Evolutionary conservation across 2,113 vertebrate species (phyloP).

Genomic region (Carollia perspicillata): DNA sequence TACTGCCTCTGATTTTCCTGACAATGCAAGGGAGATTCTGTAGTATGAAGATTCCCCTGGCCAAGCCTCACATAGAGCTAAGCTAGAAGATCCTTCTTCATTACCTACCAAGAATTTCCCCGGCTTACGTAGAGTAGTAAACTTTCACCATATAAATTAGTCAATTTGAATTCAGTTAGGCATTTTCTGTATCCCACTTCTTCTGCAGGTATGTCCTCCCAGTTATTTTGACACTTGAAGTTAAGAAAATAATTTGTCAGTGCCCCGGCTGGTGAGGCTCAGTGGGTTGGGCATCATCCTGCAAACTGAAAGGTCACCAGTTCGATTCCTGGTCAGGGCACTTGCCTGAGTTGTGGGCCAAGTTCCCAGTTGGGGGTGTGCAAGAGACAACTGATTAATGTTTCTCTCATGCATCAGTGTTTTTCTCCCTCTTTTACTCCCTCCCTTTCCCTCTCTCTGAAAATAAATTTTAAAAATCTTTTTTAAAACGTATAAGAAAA

Average conservation of each 20-base stretch:
- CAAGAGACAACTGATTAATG: no score
- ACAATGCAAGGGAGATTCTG: neutral
- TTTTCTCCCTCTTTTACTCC: neutral
- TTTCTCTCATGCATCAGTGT: no score
- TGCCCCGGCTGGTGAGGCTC: no score
- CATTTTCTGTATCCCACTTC: neutral
- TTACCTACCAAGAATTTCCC: neutral
- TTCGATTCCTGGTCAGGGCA: no score
- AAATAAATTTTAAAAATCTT: no score
- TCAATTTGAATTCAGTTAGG: neutral
- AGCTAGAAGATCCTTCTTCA: neutral
- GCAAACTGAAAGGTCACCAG: no score
- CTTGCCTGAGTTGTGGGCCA: no score
- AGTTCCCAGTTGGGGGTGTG: no score
- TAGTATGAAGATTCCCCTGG: neutral
- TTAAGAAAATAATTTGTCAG: slow-evolving; percentile 9
- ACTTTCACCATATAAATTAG: neutral
- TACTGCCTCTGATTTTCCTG: neutral
- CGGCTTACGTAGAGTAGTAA: neutral
- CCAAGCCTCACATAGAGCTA: neutral
- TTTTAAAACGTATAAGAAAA: neutral
- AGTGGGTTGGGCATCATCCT: no score
- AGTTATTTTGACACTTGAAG: neutral
- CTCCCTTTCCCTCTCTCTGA: no score
- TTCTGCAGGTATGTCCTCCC: neutral